Evolutionary conservation across 2,113 vertebrate genomes (phyloP), one percentile per base, ranked within the genome.

Genomic region (cattle (Bos taurus)): DNA sequence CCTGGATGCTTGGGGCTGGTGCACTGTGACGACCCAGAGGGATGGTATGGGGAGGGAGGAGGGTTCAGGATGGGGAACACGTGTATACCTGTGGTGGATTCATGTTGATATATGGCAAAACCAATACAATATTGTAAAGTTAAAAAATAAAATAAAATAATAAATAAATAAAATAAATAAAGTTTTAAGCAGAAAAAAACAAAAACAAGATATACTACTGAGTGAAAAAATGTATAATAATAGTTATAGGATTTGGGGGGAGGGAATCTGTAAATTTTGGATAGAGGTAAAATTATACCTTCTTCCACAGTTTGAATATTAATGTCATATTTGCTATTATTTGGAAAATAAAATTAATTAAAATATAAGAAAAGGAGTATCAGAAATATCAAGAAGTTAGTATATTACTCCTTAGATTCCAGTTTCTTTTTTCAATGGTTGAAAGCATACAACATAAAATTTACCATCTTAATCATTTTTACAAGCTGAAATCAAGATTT

Each of bases 231-330:
- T 10, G 1, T n/a, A 59, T 71, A 33, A 33, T 52, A 84, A 16
- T 36, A 40, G 33, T n/a, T 36, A 57, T 4, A 54, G 14, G 2
- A 11, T 10, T 62, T 56, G 0, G 8, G 2, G 0, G 1, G 14
- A 9, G 0, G 2, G 7, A 30, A 46, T 48, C 28, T 78, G 6
- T 56, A 56, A 26, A 50, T 80, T 88, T 71, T 11, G 9, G 30
- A 1, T 71, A 91, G 25, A 71, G 2, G 1, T 88, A 71, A 17
- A 88, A 90, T 67, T 87, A 7, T 10, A 46, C 1, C 46, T 85
- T 59, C 4, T 28, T 85, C 5, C n/a, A 19, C 56, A 10, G 7
- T 85, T 80, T 91, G 10, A 84, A 48, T 62, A 80, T 77, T 83
- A 88, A 71, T 57, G 6, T 57, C 64, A n/a, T 15, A 3, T 48